Evolutionary conservation across 2,797 vertebrate species (phyloP).

Genomic region (Centropyge bicolor): DNA sequence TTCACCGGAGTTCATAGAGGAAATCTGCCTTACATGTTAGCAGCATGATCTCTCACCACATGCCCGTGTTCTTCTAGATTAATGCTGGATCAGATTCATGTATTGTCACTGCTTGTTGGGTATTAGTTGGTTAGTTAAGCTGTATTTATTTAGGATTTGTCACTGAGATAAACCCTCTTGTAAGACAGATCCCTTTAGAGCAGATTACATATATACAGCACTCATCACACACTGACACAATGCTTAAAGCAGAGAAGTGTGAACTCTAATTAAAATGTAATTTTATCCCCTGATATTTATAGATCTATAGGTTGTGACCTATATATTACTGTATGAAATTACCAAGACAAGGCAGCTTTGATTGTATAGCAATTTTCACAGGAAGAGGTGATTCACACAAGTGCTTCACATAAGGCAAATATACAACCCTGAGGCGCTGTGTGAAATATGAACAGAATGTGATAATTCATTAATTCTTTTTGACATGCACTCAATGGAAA

Average conservation of each 20-base stretch:
- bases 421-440: not conserved
- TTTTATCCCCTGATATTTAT: not conserved
- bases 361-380: not conserved
- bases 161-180: not conserved
- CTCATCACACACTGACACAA: not conserved
- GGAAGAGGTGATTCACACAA: not conserved
- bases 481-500: too few species aligned
- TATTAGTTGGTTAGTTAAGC: not conserved
- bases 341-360: not conserved
- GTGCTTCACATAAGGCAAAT: not conserved
- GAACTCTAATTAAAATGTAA: not conserved
- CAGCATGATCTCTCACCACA: not conserved
- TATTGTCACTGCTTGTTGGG: not conserved
- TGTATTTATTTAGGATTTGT: too few species aligned
- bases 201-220: not conserved
- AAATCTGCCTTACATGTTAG: conserved; percentile 14
- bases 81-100: not conserved
- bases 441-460: too few species aligned
- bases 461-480: too few species aligned
- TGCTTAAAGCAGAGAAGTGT: not conserved
- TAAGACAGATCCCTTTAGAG: not conserved
- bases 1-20: conserved; percentile 19
- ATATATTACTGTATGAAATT: not conserved
- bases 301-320: too few species aligned
- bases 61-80: not conserved